Base-by-base conservation (phyloP, 2,888 invertebrate genomes). In the Drosophila helvetica region DNA sequence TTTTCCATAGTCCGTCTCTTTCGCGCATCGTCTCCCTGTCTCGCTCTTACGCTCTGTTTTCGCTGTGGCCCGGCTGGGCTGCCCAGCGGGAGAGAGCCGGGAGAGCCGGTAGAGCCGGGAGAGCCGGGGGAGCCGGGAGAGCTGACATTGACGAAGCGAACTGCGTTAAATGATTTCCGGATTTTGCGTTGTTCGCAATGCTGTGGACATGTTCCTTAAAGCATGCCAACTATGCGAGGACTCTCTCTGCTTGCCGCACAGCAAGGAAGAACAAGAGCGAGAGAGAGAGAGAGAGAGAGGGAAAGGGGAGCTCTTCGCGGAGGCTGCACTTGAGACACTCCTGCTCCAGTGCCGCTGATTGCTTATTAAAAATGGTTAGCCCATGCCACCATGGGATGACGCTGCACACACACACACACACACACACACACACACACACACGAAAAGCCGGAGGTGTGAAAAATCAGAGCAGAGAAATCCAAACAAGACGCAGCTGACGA, bases 381-480 rank as follows among this genome's bases (percentile, higher is more conserved):
- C 33, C 33, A 15, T 70, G 53, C 25, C 30, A 48, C 30, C 48
- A 62, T 19, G 43, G 25, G 43, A 62, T 19, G 43, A 30, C 63
- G 47, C 52, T 65, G 66, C 64, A 60, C 60, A 19, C 25, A 51
- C 60, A 45, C 12, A 33, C 33, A 15, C 33, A 15, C 15, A 38
- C 12, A 19, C 19, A 30, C 4, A 33, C 9, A 64, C 38, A 15
- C 8, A 19, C 3, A 27, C 22, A 38, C 30, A 58, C 27, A 68
- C 48, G 67, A 59, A 74, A 38, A 2, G n/a, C 7, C 6, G 56
- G 67, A 90, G 90, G 90, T 90, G 90, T 90, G 90, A 90, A 90
- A 90, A 90, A 90, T 90, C 91, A 91, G 63, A 70, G 46, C 68
- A 54, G 50, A 78, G 59, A 77, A 75, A 90, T 87, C 89, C 89